Conservation (phyloP, 2,888 invertebrate genomes). For the Andrena bucephala region DNA sequence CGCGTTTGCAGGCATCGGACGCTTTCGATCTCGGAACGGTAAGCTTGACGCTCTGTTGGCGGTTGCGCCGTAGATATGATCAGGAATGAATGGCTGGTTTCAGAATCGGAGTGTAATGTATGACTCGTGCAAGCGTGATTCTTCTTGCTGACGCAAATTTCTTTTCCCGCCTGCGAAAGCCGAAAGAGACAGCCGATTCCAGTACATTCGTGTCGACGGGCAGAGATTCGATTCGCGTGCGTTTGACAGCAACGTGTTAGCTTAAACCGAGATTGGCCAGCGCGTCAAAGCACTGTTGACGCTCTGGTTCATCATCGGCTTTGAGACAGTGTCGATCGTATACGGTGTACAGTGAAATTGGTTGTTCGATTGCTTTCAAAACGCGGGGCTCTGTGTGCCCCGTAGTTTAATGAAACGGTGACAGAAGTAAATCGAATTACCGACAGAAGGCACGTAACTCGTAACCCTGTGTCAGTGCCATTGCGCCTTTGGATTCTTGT, state of each 20-base stretch:
- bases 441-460: not conserved
- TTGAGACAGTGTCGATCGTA: constrained; percentile 13
- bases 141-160: not conserved
- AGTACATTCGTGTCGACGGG: too few species aligned
- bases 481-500: not conserved
- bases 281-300: constrained; percentile 37
- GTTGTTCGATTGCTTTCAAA: constrained; percentile 10
- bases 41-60: not conserved
- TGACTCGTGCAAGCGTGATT: too few species aligned
- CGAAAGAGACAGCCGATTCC: not conserved
- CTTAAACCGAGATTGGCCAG: constrained; percentile 26
- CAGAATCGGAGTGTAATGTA: too few species aligned
- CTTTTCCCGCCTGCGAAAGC: not conserved
- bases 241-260: constrained; percentile 23
- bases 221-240: constrained; percentile 9
- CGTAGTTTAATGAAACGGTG: constrained; percentile 12
- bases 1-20: not conserved
- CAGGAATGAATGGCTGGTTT: too few species aligned
- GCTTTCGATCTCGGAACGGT: not conserved
- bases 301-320: constrained; percentile 25
- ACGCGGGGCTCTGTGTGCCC: not conserved
- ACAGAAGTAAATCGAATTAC: not conserved
- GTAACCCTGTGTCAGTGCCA: not conserved
- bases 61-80: too few species aligned
- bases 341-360: not conserved